phyloP scores from a whole-genome alignment of 1,140 invertebrate species.

The Pseudachorutes palmiensis region DNA sequence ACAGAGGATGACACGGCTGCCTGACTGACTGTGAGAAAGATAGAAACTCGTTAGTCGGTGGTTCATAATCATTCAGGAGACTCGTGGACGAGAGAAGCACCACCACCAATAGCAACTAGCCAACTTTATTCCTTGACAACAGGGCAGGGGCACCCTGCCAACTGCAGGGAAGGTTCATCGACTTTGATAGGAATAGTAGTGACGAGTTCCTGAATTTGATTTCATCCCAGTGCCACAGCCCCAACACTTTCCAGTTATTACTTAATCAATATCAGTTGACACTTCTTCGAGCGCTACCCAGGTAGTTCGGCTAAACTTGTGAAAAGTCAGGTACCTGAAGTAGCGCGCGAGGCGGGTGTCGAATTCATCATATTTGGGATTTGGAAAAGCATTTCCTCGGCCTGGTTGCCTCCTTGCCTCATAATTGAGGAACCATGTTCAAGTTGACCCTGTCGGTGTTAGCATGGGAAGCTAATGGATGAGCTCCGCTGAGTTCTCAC shows the following conservation, averaged over 20 bases:
- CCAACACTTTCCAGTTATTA: too few species aligned
- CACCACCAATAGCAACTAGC: not conserved
- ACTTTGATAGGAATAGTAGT: not conserved
- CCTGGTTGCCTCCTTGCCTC: too few species aligned
- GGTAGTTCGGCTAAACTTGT: constrained; percentile 58
- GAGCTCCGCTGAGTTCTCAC: not conserved
- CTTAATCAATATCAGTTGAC: constrained; percentile 5
- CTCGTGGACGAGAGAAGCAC: not conserved
- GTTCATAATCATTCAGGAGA: constrained; percentile 6
- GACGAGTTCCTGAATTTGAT: too few species aligned
- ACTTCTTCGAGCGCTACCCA: constrained; percentile 45
- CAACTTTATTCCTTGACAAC: constrained; percentile 9
- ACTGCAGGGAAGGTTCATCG: not conserved
- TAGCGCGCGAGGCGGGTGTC: constrained; percentile 73
- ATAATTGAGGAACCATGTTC: too few species aligned
- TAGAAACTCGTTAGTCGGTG: constrained; percentile 11
- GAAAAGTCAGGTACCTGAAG: constrained; percentile 92
- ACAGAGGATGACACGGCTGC: not conserved
- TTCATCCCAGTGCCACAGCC: not conserved
- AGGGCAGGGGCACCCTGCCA: not conserved
- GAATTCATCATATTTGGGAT: not conserved
- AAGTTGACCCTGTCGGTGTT: too few species aligned
- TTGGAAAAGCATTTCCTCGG: not conserved
- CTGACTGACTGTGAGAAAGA: constrained; percentile 10
- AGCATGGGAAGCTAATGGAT: not conserved